A percentile compares a stretch with the other conserved stretches of the same genome.
phyloP scores from a whole-genome alignment of 1,140 invertebrate species.

The Gyrodactylus salaris region DNA sequence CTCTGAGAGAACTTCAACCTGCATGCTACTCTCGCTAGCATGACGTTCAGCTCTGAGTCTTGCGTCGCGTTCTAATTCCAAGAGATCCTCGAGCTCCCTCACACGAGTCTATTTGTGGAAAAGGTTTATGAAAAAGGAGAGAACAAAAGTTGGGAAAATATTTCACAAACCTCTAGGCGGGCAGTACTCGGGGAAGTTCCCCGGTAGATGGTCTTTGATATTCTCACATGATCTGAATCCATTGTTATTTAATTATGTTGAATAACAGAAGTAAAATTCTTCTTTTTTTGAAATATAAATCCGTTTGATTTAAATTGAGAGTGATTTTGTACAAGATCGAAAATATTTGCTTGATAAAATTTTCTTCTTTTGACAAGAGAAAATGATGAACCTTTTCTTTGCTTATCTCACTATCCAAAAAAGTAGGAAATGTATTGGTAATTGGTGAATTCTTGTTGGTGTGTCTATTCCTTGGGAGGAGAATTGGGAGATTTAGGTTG shows the following conservation, averaged over 20 bases:
- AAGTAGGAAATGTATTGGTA: too few species aligned
- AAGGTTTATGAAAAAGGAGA: background rate
- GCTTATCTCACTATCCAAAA: too few species aligned
- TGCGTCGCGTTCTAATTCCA: constrained; percentile 17
- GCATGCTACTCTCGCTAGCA: constrained; percentile 14
- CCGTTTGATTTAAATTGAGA: background rate
- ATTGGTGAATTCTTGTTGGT: too few species aligned
- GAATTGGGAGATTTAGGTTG: too few species aligned
- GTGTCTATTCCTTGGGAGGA: too few species aligned
- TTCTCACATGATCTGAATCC: constrained; percentile 1
- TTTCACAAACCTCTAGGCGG: background rate
- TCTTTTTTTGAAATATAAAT: background rate
- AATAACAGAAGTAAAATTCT: background rate
- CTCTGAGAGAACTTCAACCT: constrained; percentile 15
- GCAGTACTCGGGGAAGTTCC: background rate
- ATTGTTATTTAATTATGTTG: background rate
- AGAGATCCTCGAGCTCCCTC: constrained; percentile 18
- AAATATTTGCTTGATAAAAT: too few species aligned
- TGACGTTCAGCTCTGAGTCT: constrained; percentile 18
- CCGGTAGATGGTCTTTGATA: background rate
- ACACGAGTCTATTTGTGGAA: constrained; percentile 14
- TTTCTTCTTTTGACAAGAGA: too few species aligned
- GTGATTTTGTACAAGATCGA: too few species aligned
- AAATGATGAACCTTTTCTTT: too few species aligned
- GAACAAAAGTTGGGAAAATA: background rate